These are phyloP conservation scores for Sminthurinus aureus DNA, from an alignment of 2,888 invertebrate genomes.

Conservation along the genomic window DNA sequence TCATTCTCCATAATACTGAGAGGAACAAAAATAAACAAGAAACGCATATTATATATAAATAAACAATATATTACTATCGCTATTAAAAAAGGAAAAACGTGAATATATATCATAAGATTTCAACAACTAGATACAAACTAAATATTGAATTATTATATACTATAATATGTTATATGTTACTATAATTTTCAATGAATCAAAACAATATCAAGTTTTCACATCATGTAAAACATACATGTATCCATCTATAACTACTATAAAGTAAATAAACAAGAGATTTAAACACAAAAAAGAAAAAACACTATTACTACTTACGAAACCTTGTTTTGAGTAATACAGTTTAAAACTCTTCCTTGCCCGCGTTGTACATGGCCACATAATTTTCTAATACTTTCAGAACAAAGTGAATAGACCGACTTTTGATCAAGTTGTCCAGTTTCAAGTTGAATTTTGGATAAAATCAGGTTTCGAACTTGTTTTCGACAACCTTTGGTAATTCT, in stretches of 20 bases:
- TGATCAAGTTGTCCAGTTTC: conserved; percentile 89
- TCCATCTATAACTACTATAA: too few relatives aligned
- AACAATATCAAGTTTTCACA: too few relatives aligned
- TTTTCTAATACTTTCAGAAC: conserved; percentile 31
- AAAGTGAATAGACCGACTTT: conserved; percentile 61
- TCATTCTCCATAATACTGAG: conserved; percentile 23
- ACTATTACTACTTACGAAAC: not conserved
- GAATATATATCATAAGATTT: too few relatives aligned
- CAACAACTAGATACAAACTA: too few relatives aligned
- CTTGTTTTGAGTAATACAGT: conserved; percentile 11
- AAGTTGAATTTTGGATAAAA: conserved; percentile 80
- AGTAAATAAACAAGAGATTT: too few relatives aligned
- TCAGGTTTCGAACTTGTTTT: conserved; percentile 75
- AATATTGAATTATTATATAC: not conserved
- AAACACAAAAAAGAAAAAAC: too few relatives aligned
- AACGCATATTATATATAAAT: not conserved
- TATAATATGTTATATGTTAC: too few relatives aligned
- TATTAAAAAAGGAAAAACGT: not conserved
- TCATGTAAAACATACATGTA: too few relatives aligned
- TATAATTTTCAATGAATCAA: too few relatives aligned
- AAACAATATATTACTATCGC: not conserved
- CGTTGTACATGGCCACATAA: not conserved
- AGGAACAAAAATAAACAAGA: not conserved
- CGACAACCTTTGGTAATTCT: conserved; percentile 87
- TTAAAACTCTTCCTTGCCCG: conserved; percentile 3